A percentile compares a stretch with the other conserved stretches of the same genome.
phyloP scores from a whole-genome alignment of 2,113 vertebrate species.

The Nicator chloris region DNA sequence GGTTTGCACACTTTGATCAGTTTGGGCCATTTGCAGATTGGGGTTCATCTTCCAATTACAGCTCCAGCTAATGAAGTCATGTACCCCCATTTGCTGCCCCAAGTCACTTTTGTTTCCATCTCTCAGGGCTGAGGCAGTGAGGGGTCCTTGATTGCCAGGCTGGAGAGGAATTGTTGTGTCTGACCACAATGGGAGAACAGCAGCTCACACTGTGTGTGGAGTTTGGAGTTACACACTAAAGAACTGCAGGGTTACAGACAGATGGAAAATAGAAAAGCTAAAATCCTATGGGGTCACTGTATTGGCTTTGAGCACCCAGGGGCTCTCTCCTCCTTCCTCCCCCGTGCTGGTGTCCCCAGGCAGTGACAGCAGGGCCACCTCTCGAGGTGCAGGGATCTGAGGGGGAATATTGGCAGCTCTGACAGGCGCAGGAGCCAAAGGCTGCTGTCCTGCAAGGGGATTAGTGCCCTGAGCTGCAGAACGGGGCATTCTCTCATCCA shows the following conservation, averaged over 20 bases:
- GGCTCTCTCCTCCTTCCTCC: background rate
- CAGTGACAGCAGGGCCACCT: background rate
- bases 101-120: background rate
- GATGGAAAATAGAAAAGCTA: fast-evolving
- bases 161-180: background rate
- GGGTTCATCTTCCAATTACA: background rate
- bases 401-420: fast-evolving
- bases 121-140: background rate
- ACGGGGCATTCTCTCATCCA: fast-evolving
- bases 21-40: background rate
- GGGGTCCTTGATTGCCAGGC: background rate
- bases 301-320: background rate
- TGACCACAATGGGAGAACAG: background rate
- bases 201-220: background rate
- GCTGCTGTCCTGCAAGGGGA: background rate
- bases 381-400: fast-evolving
- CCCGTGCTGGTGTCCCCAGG: background rate
- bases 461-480: background rate
- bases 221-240: background rate
- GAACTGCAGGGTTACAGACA: background rate
- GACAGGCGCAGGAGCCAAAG: background rate
- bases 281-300: background rate
- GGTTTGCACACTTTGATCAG: background rate
- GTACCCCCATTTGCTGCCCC: background rate
- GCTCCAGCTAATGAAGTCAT: background rate